Base-by-base conservation (phyloP, 2,888 invertebrate species). In the Malachius bipustulatus region DNA sequence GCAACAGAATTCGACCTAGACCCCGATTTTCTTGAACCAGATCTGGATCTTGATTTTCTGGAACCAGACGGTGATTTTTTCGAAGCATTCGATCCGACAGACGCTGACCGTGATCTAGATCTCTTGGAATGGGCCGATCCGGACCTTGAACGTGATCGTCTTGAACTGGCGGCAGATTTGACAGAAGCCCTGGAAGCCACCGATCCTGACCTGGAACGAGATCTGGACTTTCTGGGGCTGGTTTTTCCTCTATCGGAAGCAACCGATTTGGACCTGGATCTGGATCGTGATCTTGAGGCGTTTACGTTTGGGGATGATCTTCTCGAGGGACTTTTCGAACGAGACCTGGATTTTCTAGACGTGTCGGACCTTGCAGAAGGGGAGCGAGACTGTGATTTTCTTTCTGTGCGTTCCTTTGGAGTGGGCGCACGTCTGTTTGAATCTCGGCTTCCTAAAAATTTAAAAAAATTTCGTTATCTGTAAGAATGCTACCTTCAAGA, bases 361-460 rank as follows among this genome's bases (percentile, higher is more conserved):
- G 59, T 59, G 30, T 53, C 40, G 11, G 51, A 52, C 28, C 43
- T 40, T n/a, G 55, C 48, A 35, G 58, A 56, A 13, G 49, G 16
- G 28, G 43, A 48, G 27, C 44, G 33, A 2, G 51, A 50, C 6
- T 49, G 44, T 6, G 52, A 50, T 32, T 37, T 34, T 8, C 38
- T 29, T 13, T 16, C 15, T 16, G 33, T 14, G 10, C 32, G 41
- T 2, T 50, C 44, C n/a, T 24, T 24, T 24, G 24, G n/a, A 9
- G 24, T 8, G 8, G n/a, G 24, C 24, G 8, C 24, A 24, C 24
- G n/a, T 11, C 12, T 28, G 10, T 4, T 28, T 28, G 10, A n/a
- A 28, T 11, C 6, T n/a, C 28, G 4, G 12, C 36, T 38, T 26
- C 34, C 37, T 14, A 37, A 36, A 16, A n/a, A n/a, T n/a, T n/a